Conservation (phyloP, 2,797 vertebrate genomes). For the Lepilemur septentrionalis region DNA sequence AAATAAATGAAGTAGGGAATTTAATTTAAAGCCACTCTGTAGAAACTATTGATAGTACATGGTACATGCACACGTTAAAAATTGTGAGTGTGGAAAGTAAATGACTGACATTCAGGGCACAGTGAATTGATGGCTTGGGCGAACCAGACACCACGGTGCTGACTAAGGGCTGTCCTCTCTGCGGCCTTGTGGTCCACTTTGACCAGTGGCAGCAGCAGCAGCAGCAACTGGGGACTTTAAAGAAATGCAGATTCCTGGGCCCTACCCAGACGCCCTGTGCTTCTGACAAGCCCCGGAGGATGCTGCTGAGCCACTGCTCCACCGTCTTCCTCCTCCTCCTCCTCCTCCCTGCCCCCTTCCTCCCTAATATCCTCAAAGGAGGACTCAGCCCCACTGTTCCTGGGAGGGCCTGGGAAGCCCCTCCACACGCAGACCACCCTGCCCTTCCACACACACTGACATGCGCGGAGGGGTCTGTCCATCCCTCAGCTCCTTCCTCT, state of each 20-base stretch:
- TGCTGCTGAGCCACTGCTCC: not conserved
- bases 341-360: too few relatives aligned
- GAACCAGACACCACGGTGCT: not conserved
- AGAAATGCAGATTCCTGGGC: not conserved
- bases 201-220: not conserved
- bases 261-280: not conserved
- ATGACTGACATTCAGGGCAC: not conserved
- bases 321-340: not conserved
- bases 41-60: not conserved
- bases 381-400: too few relatives aligned
- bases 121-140: not conserved
- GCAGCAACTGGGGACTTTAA: not conserved
- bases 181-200: rapidly evolving
- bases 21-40: not conserved
- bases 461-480: not conserved
- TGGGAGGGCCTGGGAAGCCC: not conserved
- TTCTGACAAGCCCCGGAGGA: not conserved
- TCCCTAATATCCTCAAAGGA: not conserved
- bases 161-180: not conserved
- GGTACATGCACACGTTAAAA: not conserved
- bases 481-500: not conserved
- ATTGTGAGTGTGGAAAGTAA: not conserved
- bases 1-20: not conserved
- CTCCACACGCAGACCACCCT: not conserved
- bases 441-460: too few relatives aligned